Evolutionary conservation across 1,140 invertebrate genomes (phyloP).

Genomic region (Diorhabda sublineata): DNA sequence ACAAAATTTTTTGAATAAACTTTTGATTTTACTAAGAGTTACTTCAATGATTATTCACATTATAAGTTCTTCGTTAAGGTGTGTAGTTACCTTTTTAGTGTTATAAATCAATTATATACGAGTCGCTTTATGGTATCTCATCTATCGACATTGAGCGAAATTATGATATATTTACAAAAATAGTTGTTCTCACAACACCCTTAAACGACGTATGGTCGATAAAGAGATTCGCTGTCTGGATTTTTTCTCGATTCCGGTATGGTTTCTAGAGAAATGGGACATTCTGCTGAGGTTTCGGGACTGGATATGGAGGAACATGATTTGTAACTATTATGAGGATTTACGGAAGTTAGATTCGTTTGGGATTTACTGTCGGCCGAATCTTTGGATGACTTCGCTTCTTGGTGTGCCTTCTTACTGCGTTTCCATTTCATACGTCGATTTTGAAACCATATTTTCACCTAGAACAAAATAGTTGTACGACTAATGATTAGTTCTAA

Average conservation of each 20-base stretch:
- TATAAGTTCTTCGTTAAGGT: too few relatives aligned
- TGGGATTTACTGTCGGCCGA: slow-evolving; percentile 23
- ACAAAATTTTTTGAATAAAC: too few relatives aligned
- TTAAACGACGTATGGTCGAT: slow-evolving; percentile 47
- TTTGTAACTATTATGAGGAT: slow-evolving; percentile 19
- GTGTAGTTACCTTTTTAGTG: too few relatives aligned
- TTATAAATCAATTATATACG: too few relatives aligned
- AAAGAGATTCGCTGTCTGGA: slow-evolving; percentile 41
- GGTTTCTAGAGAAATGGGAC: slow-evolving; percentile 18
- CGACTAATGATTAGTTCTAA: too few relatives aligned
- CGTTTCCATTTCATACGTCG: slow-evolving; percentile 94
- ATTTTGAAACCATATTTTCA: slow-evolving; percentile 97
- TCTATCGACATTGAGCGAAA: slow-evolving; percentile 1
- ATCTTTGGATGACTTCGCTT: slow-evolving; percentile 51
- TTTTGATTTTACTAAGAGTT: too few relatives aligned
- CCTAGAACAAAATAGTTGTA: slow-evolving; percentile 54
- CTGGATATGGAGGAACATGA: slow-evolving; percentile 24
- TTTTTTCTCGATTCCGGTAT: slow-evolving; percentile 26
- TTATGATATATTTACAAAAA: background rate
- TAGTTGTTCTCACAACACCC: background rate
- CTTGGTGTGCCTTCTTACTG: slow-evolving; percentile 88
- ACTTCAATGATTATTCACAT: too few relatives aligned
- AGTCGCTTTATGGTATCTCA: too few relatives aligned
- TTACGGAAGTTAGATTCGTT: slow-evolving; percentile 13
- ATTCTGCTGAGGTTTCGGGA: slow-evolving; percentile 17